Conservation (phyloP, 2,113 vertebrate species). For the Bettongia penicillata region DNA sequence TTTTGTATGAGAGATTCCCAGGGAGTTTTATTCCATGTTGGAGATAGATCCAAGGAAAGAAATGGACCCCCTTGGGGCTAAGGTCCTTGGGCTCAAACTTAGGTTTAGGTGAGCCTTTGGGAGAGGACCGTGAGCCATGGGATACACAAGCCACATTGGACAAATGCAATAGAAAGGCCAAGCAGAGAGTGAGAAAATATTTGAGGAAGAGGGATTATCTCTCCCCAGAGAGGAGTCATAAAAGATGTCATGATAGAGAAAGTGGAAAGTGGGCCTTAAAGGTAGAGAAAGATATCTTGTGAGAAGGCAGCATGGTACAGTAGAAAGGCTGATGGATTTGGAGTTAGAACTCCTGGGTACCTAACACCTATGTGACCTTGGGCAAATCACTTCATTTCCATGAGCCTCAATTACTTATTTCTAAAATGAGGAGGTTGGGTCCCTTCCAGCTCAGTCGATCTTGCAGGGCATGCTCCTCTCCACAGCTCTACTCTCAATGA, state of each 20-base stretch:
- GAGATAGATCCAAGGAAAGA: too few species aligned
- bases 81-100: too few species aligned
- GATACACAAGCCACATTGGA: too few species aligned
- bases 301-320: neutral
- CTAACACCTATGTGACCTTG: too few species aligned
- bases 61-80: too few species aligned
- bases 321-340: neutral
- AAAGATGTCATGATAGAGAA: neutral
- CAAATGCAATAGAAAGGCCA: neutral
- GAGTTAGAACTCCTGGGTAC: neutral
- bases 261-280: neutral
- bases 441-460: too few species aligned
- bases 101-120: too few species aligned
- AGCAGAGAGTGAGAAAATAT: neutral
- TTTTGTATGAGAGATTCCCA: too few species aligned
- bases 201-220: neutral
- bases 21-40: too few species aligned
- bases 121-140: too few species aligned
- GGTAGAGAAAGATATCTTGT: neutral
- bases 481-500: neutral
- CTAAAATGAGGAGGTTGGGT: too few species aligned
- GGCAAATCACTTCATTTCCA: neutral
- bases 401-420: neutral
- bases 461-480: neutral
- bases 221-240: neutral